Base-by-base conservation (phyloP, 1,140 invertebrate genomes). In the Pogonomyrmex californicus region DNA sequence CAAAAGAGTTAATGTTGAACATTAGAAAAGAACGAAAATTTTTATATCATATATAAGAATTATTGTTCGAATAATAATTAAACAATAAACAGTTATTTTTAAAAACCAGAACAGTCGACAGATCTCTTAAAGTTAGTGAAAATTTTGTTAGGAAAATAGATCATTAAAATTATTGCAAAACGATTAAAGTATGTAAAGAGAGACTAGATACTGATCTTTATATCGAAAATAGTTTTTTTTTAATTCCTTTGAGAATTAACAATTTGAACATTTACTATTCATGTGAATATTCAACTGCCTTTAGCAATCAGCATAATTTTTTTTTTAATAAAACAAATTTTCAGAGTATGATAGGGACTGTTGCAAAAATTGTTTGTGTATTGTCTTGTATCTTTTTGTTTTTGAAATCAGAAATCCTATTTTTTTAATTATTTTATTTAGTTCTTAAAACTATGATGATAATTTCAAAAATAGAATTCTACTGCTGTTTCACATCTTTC, bases 401-500 rank as follows among this genome's bases (percentile, higher is more conserved):
- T 58, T 6, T 14, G 23, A 56, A 76, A 44, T 51, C 14, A 51
- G 33, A 38, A 38, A n/a, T 38, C 14, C n/a, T 6, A 66, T 23
- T 23, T 23, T 23, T 23, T 23, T 23, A 23, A 0, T 23, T 23
- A 23, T 23, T 23, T 23, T 23, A 23, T 23, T 65, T 54, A 14
- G 1, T 65, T 78, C 12, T 76, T 1, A 47, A 65, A 49, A 12
- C 0, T 66, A 65, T 60, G 44, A 51, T 65, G 30, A 51, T 1
- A 33, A 30, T 7, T 41, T 30, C 17, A 47, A 56, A 23, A 41
- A 60, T 41, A 81, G 7, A 33, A 47, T 82, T 82, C 41, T 82
- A 54, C 54, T 82, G 41, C 30, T 82, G 56, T 68, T 36, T 82
- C 79, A 73, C 17, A 30, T 23, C 30, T 82, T 73, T 73, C 30